A percentile compares a stretch with the other conserved stretches of the same genome.
Conservation (phyloP, 2,797 vertebrate species). For the Chromobotia macracanthus region DNA sequence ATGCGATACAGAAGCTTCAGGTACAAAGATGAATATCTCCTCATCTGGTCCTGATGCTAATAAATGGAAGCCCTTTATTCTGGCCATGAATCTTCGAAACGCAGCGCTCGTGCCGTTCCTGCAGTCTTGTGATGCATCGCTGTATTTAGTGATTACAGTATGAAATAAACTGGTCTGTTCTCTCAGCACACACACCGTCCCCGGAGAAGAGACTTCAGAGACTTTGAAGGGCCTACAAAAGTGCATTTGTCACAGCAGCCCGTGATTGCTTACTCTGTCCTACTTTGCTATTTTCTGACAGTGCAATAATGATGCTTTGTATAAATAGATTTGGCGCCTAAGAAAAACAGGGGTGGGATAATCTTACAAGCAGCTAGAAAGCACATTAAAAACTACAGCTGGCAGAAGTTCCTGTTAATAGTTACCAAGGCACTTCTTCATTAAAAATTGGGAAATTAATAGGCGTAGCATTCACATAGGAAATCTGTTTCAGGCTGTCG, state of each 20-base stretch:
- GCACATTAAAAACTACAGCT: constrained; percentile 89
- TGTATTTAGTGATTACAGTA: constrained; percentile 81
- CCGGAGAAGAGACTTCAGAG: constrained; percentile 74
- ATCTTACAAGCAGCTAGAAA: constrained; percentile 82
- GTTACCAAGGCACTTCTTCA: constrained; percentile 76
- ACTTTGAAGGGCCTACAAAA: constrained; percentile 76
- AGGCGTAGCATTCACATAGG: constrained; percentile 57
- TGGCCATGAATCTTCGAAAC: constrained; percentile 60
- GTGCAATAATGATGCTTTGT: constrained; percentile 80
- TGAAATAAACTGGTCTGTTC: constrained; percentile 79
- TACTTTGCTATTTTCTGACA: constrained; percentile 84
- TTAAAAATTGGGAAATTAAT: constrained; percentile 55
- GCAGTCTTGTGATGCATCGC: constrained; percentile 74
- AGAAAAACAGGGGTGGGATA: constrained; percentile 75
- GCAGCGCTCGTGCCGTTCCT: constrained; percentile 59
- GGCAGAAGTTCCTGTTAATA: constrained; percentile 80
- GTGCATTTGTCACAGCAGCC: constrained; percentile 77
- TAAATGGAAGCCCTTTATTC: constrained; percentile 65
- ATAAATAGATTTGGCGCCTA: constrained; percentile 82
- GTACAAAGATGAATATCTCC: constrained; percentile 66
- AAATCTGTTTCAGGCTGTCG: constrained; percentile 42
- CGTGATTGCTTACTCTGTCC: constrained; percentile 85
- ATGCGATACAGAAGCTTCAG: constrained; percentile 59
- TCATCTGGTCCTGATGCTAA: constrained; percentile 64
- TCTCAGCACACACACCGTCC: constrained; percentile 74